These are phyloP conservation scores for Athalia circularis DNA, from an alignment of 2,888 invertebrate genomes.

Conservation along the genomic window DNA sequence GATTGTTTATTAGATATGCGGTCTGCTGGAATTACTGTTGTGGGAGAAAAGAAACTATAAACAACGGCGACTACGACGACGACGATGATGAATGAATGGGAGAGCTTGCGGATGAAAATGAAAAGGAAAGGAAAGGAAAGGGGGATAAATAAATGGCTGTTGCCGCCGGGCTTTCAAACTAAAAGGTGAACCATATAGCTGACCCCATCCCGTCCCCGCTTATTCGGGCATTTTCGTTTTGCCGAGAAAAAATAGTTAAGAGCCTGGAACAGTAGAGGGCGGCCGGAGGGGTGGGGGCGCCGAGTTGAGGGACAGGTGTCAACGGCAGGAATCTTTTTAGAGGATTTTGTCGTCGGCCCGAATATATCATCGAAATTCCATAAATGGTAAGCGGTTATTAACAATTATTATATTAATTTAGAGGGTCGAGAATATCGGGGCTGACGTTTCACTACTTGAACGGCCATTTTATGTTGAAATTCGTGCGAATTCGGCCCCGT, in stretches of 20 bases:
- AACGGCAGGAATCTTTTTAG: conserved; percentile 62
- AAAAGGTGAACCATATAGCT: conserved; percentile 1
- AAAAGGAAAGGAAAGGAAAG: background rate
- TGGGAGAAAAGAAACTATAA: too few relatives aligned
- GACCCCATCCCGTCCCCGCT: background rate
- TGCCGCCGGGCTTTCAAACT: conserved; percentile 31
- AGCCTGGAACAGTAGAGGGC: conserved; percentile 72
- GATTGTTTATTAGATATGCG: too few relatives aligned
- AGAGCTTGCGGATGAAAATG: too few relatives aligned
- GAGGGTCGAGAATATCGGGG: conserved; percentile 17
- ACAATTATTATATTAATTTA: conserved; percentile 21
- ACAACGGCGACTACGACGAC: too few relatives aligned
- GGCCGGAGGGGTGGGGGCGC: conserved; percentile 70
- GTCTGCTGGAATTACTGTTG: too few relatives aligned
- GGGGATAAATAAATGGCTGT: conserved; percentile 2
- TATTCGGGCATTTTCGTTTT: conserved; percentile 69
- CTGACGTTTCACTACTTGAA: conserved; percentile 23
- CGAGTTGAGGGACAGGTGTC: conserved; percentile 72
- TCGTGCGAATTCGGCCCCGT: conserved; percentile 67
- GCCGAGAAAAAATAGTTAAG: conserved; percentile 72
- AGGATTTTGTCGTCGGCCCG: conserved; percentile 17
- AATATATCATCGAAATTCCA: conserved; percentile 30
- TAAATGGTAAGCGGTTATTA: conserved; percentile 40
- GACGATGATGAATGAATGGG: too few relatives aligned
- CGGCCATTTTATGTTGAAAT: conserved; percentile 67